phyloP scores from a whole-genome alignment of 2,113 vertebrate species.

The Symphodus melops region DNA sequence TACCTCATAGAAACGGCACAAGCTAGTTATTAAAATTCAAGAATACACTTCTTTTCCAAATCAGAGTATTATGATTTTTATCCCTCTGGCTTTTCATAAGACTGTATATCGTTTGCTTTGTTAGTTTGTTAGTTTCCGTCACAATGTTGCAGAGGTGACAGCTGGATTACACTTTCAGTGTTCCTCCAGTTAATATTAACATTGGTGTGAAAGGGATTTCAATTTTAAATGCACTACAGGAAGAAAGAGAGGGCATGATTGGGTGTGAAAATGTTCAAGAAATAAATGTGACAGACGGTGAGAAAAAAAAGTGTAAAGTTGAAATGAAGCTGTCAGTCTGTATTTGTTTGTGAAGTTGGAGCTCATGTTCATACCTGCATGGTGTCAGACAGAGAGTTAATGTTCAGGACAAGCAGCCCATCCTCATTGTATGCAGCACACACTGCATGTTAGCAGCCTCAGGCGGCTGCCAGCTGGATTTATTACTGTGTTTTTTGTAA shows the following conservation, averaged over 20 bases:
- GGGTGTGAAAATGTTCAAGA: slow-evolving; percentile 18
- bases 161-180: too few species aligned
- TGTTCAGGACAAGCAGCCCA: neutral
- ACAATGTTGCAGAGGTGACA: too few species aligned
- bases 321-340: neutral
- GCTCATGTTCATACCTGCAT: neutral
- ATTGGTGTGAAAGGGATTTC: neutral
- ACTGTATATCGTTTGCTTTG: too few species aligned
- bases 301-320: neutral
- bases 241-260: neutral
- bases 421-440: neutral
- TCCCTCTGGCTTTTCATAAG: too few species aligned
- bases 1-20: too few species aligned
- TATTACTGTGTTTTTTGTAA: slow-evolving; percentile 33
- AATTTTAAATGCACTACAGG: neutral
- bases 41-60: too few species aligned
- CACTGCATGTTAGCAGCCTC: slow-evolving; percentile 14
- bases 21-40: too few species aligned
- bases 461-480: slow-evolving; percentile 40
- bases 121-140: too few species aligned
- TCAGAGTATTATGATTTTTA: too few species aligned
- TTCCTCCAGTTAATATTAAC: too few species aligned
- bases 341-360: neutral
- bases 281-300: slow-evolving; percentile 7
- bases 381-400: too few species aligned